A percentile compares a stretch with the other conserved stretches of the same genome.
These are phyloP conservation scores for Sylvia borin DNA, from an alignment of 2,797 vertebrate genomes.

Conservation along the genomic window DNA sequence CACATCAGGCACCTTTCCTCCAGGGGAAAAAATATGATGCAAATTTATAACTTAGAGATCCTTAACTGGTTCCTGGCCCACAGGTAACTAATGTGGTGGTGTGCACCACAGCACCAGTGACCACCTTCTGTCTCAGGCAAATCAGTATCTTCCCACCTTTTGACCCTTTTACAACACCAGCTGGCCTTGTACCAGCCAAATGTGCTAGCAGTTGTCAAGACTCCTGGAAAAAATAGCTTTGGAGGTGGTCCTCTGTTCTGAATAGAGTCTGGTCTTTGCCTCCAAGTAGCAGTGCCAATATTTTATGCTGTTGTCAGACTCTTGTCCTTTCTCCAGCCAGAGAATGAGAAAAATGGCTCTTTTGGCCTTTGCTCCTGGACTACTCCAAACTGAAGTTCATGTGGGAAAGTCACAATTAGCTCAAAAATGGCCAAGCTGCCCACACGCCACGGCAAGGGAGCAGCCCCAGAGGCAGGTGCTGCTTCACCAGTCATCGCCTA, in stretches of 20 bases:
- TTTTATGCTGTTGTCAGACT: neutral
- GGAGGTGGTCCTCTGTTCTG: neutral
- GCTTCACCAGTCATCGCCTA: neutral
- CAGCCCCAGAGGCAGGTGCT: neutral
- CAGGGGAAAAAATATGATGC: neutral
- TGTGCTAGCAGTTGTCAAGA: neutral
- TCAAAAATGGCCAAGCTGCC: fast-evolving
- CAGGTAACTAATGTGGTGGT: fast-evolving
- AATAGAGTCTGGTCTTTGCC: neutral
- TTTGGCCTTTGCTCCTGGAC: neutral
- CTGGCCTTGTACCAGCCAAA: neutral
- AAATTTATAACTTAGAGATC: neutral
- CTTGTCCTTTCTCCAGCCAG: neutral
- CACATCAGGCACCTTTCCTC: neutral
- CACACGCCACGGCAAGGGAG: fast-evolving
- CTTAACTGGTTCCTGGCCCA: neutral
- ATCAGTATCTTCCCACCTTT: neutral
- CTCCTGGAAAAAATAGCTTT: neutral
- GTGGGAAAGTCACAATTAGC: neutral
- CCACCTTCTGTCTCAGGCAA: neutral
- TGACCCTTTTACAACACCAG: neutral
- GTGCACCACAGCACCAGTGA: neutral
- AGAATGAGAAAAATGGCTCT: neutral
- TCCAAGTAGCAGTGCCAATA: neutral
- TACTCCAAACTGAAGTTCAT: neutral